A percentile compares a stretch with the other conserved stretches of the same genome.
These are phyloP conservation scores for Pseudopleuronectes americanus DNA, from an alignment of 2,797 vertebrate genomes.

Conservation along the genomic window DNA sequence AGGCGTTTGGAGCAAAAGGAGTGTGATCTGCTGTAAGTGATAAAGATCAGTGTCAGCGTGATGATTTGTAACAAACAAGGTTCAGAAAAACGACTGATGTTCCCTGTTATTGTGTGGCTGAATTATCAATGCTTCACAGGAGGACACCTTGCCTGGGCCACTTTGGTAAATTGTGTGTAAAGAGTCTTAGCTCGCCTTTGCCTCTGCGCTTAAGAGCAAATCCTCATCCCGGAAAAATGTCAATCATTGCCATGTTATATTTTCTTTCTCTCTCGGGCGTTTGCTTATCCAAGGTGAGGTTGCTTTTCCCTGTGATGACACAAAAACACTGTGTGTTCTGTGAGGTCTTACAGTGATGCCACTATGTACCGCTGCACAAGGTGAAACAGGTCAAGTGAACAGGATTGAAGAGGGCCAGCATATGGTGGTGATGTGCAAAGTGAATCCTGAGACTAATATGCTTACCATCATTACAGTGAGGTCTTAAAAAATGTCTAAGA, in stretches of 20 bases:
- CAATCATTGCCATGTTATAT: constrained; percentile 3
- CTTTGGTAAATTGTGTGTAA: constrained; percentile 37
- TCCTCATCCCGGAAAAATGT: constrained; percentile 26
- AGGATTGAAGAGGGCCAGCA: constrained; percentile 62
- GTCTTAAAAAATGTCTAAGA: constrained; percentile 38
- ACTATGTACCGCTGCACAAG: constrained; percentile 30
- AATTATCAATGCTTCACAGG: constrained; percentile 17
- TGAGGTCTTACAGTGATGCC: not conserved
- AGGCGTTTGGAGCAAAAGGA: not conserved
- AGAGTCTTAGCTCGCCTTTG: constrained; percentile 41
- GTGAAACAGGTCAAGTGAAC: constrained; percentile 63
- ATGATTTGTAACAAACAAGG: constrained; percentile 45
- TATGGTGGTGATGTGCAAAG: constrained; percentile 67
- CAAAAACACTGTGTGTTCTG: not conserved
- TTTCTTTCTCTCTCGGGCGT: not conserved
- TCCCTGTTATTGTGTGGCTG: constrained; percentile 1
- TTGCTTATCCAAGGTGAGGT: constrained; percentile 13
- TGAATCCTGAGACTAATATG: constrained; percentile 69
- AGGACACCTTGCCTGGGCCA: constrained; percentile 29
- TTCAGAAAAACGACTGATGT: constrained; percentile 19
- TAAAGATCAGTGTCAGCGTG: constrained; percentile 12
- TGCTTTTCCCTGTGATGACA: constrained; percentile 26
- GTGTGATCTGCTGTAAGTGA: not conserved
- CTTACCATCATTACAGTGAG: constrained; percentile 62
- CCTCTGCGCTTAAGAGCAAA: constrained; percentile 32